Evolutionary conservation across 2,888 invertebrate species (phyloP), one percentile per base, ranked within the genome.

Genomic region (Himalopsyche kuldschensis): DNA sequence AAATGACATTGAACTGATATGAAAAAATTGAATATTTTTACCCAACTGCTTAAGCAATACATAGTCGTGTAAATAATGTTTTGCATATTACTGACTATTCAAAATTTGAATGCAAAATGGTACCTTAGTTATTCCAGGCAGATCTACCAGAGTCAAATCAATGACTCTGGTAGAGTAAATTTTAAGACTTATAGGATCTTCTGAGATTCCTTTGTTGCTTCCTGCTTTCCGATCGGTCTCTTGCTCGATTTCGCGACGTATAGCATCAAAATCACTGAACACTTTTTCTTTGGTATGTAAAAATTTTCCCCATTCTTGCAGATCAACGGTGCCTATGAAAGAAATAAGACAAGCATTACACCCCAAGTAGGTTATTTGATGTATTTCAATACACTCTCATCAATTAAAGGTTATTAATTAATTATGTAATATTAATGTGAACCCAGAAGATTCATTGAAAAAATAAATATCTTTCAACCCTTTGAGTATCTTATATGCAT

Each of bases 221-320:
- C 99, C 99, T 6, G 99, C 97, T 92, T 97, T 95, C 86, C 98
- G 94, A 85, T 98, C 97, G 0, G 99, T 99, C 91, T 99, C 99
- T 81, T 93, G 92, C 88, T 98, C 98, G 88, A 99, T 98, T 92
- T 99, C 99, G 87, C 91, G 90, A 8, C 98, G 94, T 87, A 99
- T 97, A 84, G 97, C 96, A 87, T 96, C 94, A 90, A 99, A 99
- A 91, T 98, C 95, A 86, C 95, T 95, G 90, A 94, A 99, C 80
- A 98, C 93, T 90, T 94, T 95, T 88, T 95, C 96, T 90, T 97
- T 97, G 76, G 95, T 95, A 90, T 99, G 99, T 48, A 99, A 93
- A 89, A 99, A 99, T 88, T 96, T 95, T 35, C 96, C 99, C 98
- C 98, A 99, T 91, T 99, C 98, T 87, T 97, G 96, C 84, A 95